These are phyloP conservation scores for Caradrina clavipalpis DNA, from an alignment of 2,888 invertebrate genomes.

Conservation along the genomic window DNA sequence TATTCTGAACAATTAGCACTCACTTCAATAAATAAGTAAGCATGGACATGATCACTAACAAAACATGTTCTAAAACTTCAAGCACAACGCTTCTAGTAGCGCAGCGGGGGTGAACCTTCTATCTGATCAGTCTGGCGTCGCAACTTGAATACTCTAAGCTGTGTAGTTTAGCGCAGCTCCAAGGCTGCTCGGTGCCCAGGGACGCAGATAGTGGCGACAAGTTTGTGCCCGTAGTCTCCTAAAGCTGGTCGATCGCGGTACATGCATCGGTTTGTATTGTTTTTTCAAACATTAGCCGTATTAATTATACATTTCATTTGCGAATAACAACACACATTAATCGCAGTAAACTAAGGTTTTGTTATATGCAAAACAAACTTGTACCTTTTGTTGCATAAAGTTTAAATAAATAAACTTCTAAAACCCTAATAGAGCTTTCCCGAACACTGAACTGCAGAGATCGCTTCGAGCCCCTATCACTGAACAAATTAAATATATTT, in stretches of 20 bases:
- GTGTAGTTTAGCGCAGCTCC: constrained; percentile 15
- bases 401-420: too few species aligned
- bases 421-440: neutral
- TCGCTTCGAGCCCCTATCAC: neutral
- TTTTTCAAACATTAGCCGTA: neutral
- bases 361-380: neutral
- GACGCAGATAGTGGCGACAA: constrained; percentile 6
- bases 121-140: neutral
- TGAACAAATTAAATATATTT: constrained; percentile 8
- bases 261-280: too few species aligned
- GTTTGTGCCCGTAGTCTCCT: constrained; percentile 2
- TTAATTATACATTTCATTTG: neutral
- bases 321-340: too few species aligned
- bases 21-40: too few species aligned
- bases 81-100: neutral
- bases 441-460: neutral
- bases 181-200: neutral
- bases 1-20: too few species aligned
- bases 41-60: too few species aligned
- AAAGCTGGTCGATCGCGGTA: too few species aligned
- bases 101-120: neutral
- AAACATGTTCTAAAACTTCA: too few species aligned
- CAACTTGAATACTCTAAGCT: constrained; percentile 2
- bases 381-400: too few species aligned
- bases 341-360: neutral